Conservation (phyloP, 2,888 invertebrate genomes). For the Drosophila vallismaia region DNA sequence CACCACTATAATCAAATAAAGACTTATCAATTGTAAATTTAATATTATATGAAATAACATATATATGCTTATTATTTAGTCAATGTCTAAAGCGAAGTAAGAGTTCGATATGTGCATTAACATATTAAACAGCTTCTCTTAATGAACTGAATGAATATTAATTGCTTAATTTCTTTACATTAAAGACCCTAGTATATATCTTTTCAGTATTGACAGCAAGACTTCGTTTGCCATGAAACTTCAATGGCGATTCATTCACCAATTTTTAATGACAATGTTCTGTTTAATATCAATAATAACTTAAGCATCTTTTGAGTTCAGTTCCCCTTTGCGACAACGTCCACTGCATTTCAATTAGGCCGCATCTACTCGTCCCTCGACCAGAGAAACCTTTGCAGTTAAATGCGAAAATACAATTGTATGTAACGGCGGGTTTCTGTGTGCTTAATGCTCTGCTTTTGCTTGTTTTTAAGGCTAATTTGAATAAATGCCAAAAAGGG, state of each 20-base stretch:
- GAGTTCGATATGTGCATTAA: not conserved
- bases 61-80: not conserved
- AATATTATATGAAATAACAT: too few species aligned
- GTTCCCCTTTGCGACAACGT: slow-evolving; percentile 31
- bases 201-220: too few species aligned
- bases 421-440: slow-evolving; percentile 20
- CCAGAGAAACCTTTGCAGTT: slow-evolving; percentile 52
- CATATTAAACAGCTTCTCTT: slow-evolving; percentile 9
- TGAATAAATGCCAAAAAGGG: slow-evolving; percentile 54
- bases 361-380: slow-evolving; percentile 9
- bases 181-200: too few species aligned
- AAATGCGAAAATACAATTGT: slow-evolving; percentile 46
- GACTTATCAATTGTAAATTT: not conserved
- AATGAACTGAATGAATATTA: not conserved
- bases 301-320: slow-evolving; percentile 44
- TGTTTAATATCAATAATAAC: slow-evolving; percentile 63
- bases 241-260: slow-evolving; percentile 11
- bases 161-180: too few species aligned
- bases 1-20: not conserved
- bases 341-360: slow-evolving; percentile 60
- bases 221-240: too few species aligned
- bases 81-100: not conserved
- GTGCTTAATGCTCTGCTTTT: slow-evolving; percentile 47
- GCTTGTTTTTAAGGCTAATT: slow-evolving; percentile 54
- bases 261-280: slow-evolving; percentile 32